Conservation (phyloP, 64 coral and sea anemone species). For the Stichodactyla helianthus region DNA sequence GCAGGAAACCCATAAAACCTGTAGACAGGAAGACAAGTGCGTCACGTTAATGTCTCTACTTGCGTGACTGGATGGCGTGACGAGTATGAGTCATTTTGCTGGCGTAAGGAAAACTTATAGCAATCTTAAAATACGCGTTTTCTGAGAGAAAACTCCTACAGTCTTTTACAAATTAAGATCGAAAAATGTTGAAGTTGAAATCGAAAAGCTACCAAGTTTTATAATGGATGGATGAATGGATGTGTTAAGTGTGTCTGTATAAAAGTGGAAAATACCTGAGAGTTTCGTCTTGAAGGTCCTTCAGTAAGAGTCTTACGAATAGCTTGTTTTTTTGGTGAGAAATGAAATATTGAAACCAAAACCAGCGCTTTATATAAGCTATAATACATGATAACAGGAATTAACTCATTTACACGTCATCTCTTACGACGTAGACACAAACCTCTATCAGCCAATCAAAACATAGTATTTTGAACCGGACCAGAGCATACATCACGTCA, state of each 20-base stretch:
- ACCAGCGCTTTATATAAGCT: not conserved
- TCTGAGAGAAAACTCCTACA: no score
- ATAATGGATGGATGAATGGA: not conserved
- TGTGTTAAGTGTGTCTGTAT: not conserved
- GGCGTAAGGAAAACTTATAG: not conserved
- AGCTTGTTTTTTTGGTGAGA: not conserved
- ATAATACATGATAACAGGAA: not conserved
- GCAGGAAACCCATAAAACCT: slow-evolving; percentile 51
- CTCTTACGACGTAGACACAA: not conserved
- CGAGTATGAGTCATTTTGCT: not conserved
- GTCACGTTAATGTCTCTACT: not conserved
- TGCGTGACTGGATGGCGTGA: not conserved
- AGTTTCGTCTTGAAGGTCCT: slow-evolving; percentile 6
- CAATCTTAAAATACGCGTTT: no score
- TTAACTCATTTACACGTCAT: not conserved
- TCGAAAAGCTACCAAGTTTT: not conserved
- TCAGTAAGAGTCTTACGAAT: not conserved
- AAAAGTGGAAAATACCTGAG: slow-evolving; percentile 7
- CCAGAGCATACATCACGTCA: not conserved
- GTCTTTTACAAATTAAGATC: no score
- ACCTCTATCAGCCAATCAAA: not conserved
- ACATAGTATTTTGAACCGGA: not conserved
- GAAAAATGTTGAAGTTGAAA: no score
- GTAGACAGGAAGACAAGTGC: no score
- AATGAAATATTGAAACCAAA: not conserved